phyloP scores from a whole-genome alignment of 2,888 invertebrate genomes.

The Cyclophora punctaria region DNA sequence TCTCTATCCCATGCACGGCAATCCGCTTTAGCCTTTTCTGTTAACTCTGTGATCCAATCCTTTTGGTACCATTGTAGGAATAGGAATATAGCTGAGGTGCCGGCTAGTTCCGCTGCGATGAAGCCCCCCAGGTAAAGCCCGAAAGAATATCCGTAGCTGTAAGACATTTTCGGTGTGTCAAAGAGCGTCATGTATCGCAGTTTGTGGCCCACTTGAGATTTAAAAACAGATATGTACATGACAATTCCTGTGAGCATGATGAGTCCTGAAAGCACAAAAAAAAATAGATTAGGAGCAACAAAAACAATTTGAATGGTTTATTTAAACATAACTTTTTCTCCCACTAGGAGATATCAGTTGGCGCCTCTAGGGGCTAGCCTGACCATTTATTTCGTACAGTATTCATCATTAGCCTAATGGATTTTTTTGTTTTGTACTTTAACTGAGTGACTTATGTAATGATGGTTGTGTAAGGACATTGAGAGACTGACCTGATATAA shows the following conservation, averaged over 20 bases:
- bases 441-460: too few relatives aligned
- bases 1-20: constrained; percentile 69
- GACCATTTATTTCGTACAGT: too few relatives aligned
- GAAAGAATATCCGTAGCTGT: constrained; percentile 92
- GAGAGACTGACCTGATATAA: constrained; percentile 82
- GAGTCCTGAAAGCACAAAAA: constrained; percentile 77
- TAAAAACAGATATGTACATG: constrained; percentile 94
- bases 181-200: constrained; percentile 85
- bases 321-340: too few relatives aligned
- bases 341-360: too few relatives aligned
- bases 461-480: too few relatives aligned
- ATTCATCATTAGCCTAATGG: too few relatives aligned
- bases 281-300: not conserved
- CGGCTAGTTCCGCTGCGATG: constrained; percentile 88
- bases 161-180: constrained; percentile 86
- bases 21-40: constrained; percentile 67
- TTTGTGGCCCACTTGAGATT: constrained; percentile 92
- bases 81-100: constrained; percentile 89
- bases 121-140: constrained; percentile 89
- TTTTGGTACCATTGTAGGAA: constrained; percentile 87
- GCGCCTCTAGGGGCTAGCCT: too few relatives aligned
- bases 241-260: constrained; percentile 93
- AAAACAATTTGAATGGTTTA: not conserved
- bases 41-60: constrained; percentile 74
- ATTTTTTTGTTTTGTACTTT: too few relatives aligned